These are phyloP conservation scores for Drosophila pruinosa DNA, from an alignment of 1,140 invertebrate genomes.

Conservation along the genomic window DNA sequence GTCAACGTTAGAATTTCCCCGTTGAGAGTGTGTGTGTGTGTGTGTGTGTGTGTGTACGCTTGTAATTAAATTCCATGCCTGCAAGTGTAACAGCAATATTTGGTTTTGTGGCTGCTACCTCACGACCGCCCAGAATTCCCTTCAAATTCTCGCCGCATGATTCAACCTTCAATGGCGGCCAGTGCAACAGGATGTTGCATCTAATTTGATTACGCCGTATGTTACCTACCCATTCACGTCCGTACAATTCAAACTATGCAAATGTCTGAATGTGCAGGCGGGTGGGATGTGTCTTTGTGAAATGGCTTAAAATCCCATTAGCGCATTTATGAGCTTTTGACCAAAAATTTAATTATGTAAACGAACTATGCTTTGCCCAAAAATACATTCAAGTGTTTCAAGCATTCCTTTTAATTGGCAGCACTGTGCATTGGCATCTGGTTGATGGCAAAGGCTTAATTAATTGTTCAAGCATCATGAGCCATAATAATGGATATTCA, in stretches of 20 bases:
- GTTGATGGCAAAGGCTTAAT: background rate
- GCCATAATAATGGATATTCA: constrained; percentile 1
- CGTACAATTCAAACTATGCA: background rate
- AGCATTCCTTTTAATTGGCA: background rate
- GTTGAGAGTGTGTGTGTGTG: constrained; percentile 6
- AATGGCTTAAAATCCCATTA: constrained; percentile 32
- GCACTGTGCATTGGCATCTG: background rate
- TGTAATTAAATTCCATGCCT: constrained; percentile 78
- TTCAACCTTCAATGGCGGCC: constrained; percentile 42
- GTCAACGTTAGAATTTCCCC: constrained; percentile 13
- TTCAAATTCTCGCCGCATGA: constrained; percentile 19
- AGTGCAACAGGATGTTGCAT: constrained; percentile 62
- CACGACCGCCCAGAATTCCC: constrained; percentile 1
- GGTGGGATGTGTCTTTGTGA: background rate
- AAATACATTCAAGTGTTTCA: background rate
- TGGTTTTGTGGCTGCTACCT: constrained; percentile 52
- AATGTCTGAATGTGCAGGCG: background rate
- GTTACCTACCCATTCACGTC: constrained; percentile 6
- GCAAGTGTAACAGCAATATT: constrained; percentile 70
- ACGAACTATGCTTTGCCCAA: background rate
- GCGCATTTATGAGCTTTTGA: constrained; percentile 32
- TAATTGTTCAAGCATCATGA: background rate
- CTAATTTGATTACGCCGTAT: constrained; percentile 69
- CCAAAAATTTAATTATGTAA: constrained; percentile 34
- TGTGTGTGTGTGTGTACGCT: constrained; percentile 26